A percentile compares a stretch with the other conserved stretches of the same genome.
phyloP scores from a whole-genome alignment of 2,888 invertebrate species.

The Heliconius ethilla region DNA sequence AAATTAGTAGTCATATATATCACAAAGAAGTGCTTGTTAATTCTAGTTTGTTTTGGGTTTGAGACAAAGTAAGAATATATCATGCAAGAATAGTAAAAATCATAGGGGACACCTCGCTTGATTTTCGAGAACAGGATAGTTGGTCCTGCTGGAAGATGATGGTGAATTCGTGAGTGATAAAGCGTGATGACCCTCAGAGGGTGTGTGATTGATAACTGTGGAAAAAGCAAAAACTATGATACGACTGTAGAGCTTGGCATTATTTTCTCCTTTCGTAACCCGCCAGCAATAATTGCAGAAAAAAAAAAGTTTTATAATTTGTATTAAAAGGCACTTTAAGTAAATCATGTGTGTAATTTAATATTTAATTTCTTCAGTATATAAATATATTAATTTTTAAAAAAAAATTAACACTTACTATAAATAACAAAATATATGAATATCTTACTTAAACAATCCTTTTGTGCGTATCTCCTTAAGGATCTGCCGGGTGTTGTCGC shows the following conservation, averaged over 20 bases:
- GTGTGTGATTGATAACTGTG: background rate
- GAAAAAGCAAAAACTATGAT: slow-evolving; percentile 1
- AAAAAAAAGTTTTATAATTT: background rate
- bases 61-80: background rate
- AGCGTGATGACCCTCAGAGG: background rate
- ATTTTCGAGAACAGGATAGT: background rate
- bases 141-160: background rate
- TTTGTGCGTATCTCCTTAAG: slow-evolving; percentile 81
- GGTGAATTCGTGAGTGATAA: background rate
- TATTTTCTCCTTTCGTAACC: background rate
- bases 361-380: too few species aligned
- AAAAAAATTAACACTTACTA: background rate
- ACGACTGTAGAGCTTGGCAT: background rate
- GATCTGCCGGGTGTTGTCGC: slow-evolving; percentile 86
- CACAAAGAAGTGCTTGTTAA: background rate
- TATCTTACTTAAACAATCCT: slow-evolving; percentile 74
- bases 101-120: background rate
- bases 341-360: too few species aligned
- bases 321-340: too few species aligned
- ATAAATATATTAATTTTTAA: background rate
- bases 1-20: background rate
- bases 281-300: background rate
- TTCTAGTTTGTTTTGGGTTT: background rate
- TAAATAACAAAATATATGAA: background rate
- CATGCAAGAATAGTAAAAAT: background rate